Conservation (phyloP, 2,113 vertebrate genomes). For the Petaurus breviceps region DNA sequence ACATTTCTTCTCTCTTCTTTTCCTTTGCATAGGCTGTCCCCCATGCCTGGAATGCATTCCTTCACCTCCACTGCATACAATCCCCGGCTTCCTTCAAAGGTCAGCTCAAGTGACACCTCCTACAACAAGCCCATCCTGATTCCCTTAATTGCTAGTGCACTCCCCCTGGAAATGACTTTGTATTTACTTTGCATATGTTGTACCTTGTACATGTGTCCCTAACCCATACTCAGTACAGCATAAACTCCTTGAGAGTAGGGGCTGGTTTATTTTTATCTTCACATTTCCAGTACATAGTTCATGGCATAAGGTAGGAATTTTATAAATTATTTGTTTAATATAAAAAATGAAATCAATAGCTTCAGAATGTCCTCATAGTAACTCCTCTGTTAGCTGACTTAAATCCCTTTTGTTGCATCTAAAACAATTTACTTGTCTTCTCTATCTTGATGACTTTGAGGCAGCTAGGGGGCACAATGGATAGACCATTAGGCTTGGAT, state of each 20-base stretch:
- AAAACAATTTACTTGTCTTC: conserved; percentile 65
- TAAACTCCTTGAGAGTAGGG: not conserved
- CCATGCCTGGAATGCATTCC: not conserved
- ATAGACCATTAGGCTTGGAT: not conserved
- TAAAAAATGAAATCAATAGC: not conserved
- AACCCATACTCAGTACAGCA: not conserved
- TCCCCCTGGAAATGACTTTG: not conserved
- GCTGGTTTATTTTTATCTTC: not conserved
- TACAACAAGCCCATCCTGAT: not conserved
- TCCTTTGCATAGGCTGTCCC: not conserved
- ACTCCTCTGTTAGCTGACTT: conserved; percentile 74
- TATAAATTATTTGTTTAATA: not conserved
- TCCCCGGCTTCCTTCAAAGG: not conserved
- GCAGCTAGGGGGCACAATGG: not conserved
- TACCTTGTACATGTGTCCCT: not conserved
- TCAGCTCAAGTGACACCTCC: not conserved
- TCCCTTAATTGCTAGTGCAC: not conserved
- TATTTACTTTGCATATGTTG: not conserved
- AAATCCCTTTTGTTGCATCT: conserved; percentile 69
- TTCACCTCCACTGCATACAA: conserved; percentile 1
- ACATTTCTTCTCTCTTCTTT: conserved; percentile 2
- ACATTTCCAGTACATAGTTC: not conserved
- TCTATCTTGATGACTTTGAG: conserved; percentile 30
- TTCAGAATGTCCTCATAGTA: conserved; percentile 65
- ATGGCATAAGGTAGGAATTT: not conserved